Evolutionary conservation across 1,140 invertebrate genomes (phyloP).

Genomic region (Drosophila setifemur): DNA sequence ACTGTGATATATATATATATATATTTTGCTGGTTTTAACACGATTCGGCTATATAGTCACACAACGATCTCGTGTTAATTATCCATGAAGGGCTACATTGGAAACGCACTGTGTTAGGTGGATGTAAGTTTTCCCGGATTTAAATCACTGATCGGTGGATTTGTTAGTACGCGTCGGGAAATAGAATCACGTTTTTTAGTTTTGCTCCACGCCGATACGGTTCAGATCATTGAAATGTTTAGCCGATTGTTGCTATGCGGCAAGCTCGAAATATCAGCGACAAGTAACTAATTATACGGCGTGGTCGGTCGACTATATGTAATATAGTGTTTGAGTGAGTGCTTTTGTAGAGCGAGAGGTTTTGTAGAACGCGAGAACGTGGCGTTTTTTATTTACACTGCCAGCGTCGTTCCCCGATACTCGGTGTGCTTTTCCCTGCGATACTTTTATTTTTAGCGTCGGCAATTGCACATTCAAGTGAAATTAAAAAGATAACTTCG

Average conservation of each 20-base stretch:
- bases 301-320: conserved; percentile 42
- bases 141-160: conserved; percentile 5
- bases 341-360: conserved; percentile 28
- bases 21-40: conserved; percentile 67
- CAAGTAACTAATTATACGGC: conserved; percentile 41
- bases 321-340: conserved; percentile 14
- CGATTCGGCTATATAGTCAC: conserved; percentile 73
- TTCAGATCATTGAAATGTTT: conserved; percentile 19
- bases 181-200: neutral
- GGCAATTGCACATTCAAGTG: conserved; percentile 62
- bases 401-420: conserved; percentile 6
- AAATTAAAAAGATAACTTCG: conserved; percentile 52
- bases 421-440: conserved; percentile 19
- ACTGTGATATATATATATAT: conserved; percentile 26
- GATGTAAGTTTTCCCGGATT: conserved; percentile 15
- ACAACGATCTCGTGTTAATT: conserved; percentile 75
- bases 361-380: conserved; percentile 60
- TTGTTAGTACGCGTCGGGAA: neutral
- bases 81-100: conserved; percentile 77
- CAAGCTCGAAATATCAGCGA: conserved; percentile 28
- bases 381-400: conserved; percentile 51
- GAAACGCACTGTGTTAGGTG: conserved; percentile 44
- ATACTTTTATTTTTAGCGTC: conserved; percentile 65
- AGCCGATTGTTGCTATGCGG: conserved; percentile 32
- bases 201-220: conserved; percentile 8